Evolutionary conservation across 1,140 invertebrate genomes (phyloP).

Genomic region (Brachystomella parvula): DNA sequence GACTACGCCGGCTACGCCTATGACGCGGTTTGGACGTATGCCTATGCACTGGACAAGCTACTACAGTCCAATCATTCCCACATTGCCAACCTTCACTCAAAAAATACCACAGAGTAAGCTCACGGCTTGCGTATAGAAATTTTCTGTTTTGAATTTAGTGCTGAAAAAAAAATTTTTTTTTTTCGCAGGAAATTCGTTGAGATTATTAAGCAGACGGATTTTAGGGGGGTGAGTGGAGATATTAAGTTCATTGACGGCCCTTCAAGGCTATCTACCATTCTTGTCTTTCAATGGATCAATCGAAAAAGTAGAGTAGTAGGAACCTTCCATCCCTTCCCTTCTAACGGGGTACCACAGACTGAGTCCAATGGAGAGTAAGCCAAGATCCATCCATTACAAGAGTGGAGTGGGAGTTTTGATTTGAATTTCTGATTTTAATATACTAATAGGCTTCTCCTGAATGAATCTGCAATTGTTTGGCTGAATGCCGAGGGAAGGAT

Average conservation of each 20-base stretch:
- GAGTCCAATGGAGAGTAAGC: constrained; percentile 26
- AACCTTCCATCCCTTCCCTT: constrained; percentile 53
- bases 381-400: background rate
- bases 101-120: constrained; percentile 51
- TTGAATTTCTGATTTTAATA: constrained; percentile 42
- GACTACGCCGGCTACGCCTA: constrained; percentile 63
- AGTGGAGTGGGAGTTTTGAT: constrained; percentile 40
- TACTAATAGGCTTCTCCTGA: background rate
- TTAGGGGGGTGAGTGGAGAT: constrained; percentile 66
- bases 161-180: constrained; percentile 2
- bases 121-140: background rate
- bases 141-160: background rate
- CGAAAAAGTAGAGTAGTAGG: constrained; percentile 52
- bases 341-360: constrained; percentile 20
- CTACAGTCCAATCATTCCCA: constrained; percentile 52
- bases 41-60: constrained; percentile 59
- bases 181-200: constrained; percentile 45
- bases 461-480: constrained; percentile 55
- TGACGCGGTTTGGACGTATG: constrained; percentile 78
- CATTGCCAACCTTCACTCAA: constrained; percentile 52
- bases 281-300: constrained; percentile 61
- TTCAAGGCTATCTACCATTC: constrained; percentile 58
- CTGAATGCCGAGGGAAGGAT: constrained; percentile 48
- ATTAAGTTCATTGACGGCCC: constrained; percentile 61
- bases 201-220: constrained; percentile 53